phyloP scores from a whole-genome alignment of 2,888 invertebrate species.

The Aethes cnicana region DNA sequence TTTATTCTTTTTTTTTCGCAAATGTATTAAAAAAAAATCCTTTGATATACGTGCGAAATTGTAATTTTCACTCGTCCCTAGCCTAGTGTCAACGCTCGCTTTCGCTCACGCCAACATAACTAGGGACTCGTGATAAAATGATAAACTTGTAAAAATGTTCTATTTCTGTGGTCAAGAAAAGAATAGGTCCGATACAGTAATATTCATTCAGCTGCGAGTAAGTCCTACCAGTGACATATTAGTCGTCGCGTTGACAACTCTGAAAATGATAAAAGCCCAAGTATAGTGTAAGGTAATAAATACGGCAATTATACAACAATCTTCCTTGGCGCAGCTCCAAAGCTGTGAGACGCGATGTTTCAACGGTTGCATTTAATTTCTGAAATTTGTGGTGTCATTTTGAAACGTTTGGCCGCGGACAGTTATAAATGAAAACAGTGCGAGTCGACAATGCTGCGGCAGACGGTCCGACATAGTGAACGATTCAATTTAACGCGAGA shows the following conservation, averaged over 20 bases:
- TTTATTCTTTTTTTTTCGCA: too few relatives aligned
- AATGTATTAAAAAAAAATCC: too few relatives aligned
- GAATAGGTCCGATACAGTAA: too few relatives aligned
- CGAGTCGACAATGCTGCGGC: conserved; percentile 28
- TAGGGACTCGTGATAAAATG: too few relatives aligned
- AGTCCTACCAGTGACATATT: too few relatives aligned
- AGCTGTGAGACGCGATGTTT: conserved; percentile 42
- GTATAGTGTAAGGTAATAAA: conserved; percentile 33
- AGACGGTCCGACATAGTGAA: conserved; percentile 18
- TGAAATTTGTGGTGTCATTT: conserved; percentile 30
- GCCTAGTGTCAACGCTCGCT: too few relatives aligned
- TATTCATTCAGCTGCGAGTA: too few relatives aligned
- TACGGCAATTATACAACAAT: conserved; percentile 41
- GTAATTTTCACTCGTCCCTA: too few relatives aligned
- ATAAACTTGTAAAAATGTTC: too few relatives aligned
- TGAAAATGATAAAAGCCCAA: conserved; percentile 17
- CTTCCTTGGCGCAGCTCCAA: conserved; percentile 41
- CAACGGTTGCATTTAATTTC: conserved; percentile 41
- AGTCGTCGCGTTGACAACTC: not conserved
- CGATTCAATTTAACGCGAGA: conserved; percentile 28
- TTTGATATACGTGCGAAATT: too few relatives aligned
- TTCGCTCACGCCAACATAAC: too few relatives aligned
- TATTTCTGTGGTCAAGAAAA: too few relatives aligned
- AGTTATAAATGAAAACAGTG: conserved; percentile 28
- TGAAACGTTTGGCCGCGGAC: conserved; percentile 18